Conservation (phyloP, 1,140 invertebrate genomes). For the Aphidius gifuensis region DNA sequence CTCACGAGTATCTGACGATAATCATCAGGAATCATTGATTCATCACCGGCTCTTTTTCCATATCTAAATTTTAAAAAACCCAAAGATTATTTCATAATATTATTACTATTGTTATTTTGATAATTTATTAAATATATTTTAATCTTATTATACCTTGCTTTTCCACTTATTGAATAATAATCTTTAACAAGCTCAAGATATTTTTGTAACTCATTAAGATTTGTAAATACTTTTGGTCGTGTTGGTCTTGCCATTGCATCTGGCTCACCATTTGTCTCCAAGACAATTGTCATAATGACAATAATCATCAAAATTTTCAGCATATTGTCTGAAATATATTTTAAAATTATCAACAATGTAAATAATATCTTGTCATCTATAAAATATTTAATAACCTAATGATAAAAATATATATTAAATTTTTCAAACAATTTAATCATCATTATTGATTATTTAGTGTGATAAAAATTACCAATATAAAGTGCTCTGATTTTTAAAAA, state of each 20-base stretch:
- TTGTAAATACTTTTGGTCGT: constrained; percentile 54
- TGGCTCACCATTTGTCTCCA: constrained; percentile 25
- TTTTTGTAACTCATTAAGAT: constrained; percentile 53
- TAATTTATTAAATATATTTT: too few species aligned
- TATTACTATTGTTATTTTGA: too few species aligned
- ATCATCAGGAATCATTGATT: too few species aligned
- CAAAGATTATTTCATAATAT: too few species aligned
- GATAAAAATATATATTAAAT: neutral
- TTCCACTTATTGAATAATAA: constrained; percentile 58
- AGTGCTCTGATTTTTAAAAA: neutral
- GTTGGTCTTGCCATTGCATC: constrained; percentile 48
- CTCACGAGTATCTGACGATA: neutral
- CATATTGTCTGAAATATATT: neutral
- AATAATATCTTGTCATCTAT: too few species aligned
- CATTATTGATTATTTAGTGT: neutral
- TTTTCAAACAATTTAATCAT: neutral
- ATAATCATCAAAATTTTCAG: neutral
- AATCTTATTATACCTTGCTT: constrained; percentile 52
- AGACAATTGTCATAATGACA: constrained; percentile 8
- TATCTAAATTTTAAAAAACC: neutral
- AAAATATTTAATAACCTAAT: too few species aligned
- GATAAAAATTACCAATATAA: neutral
- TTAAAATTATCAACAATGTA: neutral
- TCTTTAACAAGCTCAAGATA: constrained; percentile 58
- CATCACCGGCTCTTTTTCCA: neutral